Evolutionary conservation across 2,888 invertebrate genomes (phyloP), one percentile per base, ranked within the genome.

Genomic region (Hesperia comma): DNA sequence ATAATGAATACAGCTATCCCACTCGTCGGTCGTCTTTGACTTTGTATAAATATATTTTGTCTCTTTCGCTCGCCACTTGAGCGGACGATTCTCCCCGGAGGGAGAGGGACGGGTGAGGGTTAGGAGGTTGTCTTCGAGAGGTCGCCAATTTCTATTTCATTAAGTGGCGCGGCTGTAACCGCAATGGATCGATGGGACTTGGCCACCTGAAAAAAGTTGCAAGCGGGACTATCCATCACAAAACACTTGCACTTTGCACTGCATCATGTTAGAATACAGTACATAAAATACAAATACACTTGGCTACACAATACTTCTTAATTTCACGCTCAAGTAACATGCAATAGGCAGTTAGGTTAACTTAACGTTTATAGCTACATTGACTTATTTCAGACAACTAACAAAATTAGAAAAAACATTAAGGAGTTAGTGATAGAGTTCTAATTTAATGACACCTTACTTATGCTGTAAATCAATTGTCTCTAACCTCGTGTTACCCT

Each of bases 1-100:
- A 92, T 92, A 92, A 92, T 92, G 92, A 91, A 91, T 92, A 92
- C 88, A 89, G 90, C 92, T 87, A 87, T 92, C 92, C 91, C 88
- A 90, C 92, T 92, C 92, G 83, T 79, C 82, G 83, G 87, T 83
- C 90, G 90, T 92, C 92, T 92, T 92, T 90, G 89, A 90, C 91
- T 92, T 92, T 90, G 90, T 90, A 91, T 91, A 92, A 92, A 91
- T 89, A 92, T 91, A 86, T 88, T 92, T 86, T 82, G 86, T 92
- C 92, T 78, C 86, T 79, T 75, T 92, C 88, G 68, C 82, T 71
- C 90, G 76, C 80, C 80, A 83, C 86, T 88, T 85, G 84, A 82
- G 77, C 81, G 84, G 83, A 79, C 78, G 80, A 70, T 79, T 77
- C 81, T 82, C 81, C 80, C 80, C 80, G 79, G 84, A 76, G 79